Evolutionary conservation across 2,888 invertebrate species (phyloP).

Genomic region (Mystacides longicornis): DNA sequence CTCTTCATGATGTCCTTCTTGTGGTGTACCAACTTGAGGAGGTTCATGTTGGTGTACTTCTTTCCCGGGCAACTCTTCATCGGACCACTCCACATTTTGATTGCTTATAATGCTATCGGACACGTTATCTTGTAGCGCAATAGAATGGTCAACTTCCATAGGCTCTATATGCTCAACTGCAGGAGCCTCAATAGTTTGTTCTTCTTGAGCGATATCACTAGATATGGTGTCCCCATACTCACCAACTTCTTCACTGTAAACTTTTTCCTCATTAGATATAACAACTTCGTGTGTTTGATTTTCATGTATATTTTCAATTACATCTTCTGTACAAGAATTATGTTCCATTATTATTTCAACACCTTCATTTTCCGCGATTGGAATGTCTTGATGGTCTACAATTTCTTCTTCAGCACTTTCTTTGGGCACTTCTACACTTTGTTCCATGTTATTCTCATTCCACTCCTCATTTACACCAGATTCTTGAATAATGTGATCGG

Average conservation of each 20-base stretch:
- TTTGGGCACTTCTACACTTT: constrained; percentile 4
- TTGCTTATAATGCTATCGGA: neutral
- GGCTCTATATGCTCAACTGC: neutral
- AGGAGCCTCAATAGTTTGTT: neutral
- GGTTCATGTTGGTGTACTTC: constrained; percentile 3
- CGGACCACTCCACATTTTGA: constrained; percentile 17
- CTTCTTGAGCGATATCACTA: neutral
- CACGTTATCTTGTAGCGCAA: neutral
- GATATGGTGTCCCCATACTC: neutral
- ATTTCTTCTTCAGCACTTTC: constrained; percentile 27
- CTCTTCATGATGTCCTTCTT: constrained; percentile 7
- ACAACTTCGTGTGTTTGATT: neutral
- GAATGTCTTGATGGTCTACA: constrained; percentile 11
- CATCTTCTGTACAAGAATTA: neutral
- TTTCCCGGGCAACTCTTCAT: constrained; percentile 15
- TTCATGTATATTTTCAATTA: neutral
- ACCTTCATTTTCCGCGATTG: constrained; percentile 10
- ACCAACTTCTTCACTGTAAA: neutral
- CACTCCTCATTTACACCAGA: constrained; percentile 11
- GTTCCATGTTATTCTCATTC: neutral
- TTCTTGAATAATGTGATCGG: constrained; percentile 23
- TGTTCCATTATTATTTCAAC: constrained; percentile 15
- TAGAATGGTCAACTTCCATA: neutral
- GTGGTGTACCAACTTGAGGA: constrained; percentile 7
- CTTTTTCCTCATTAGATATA: constrained; percentile 7